A percentile compares a stretch with the other conserved stretches of the same genome.
phyloP scores from a whole-genome alignment of 2,888 invertebrate genomes.

The Agrotis exclamationis region DNA sequence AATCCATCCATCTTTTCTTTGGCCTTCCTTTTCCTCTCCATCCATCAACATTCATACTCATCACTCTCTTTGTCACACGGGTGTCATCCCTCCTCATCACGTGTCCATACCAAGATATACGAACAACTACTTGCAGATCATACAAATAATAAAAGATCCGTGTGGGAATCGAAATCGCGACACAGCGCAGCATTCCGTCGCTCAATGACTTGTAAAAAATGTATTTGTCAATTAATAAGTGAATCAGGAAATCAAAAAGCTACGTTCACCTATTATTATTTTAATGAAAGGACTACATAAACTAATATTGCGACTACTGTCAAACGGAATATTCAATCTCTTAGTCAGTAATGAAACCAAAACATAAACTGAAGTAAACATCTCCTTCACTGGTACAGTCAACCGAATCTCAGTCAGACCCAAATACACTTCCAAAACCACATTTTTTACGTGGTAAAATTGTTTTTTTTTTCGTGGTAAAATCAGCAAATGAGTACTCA shows the following conservation, averaged over 20 bases:
- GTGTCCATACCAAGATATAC: too few species aligned
- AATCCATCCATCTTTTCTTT: too few species aligned
- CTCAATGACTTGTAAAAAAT: background rate
- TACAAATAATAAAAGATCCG: background rate
- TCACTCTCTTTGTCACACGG: too few species aligned
- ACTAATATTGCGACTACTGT: background rate
- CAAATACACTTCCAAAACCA: background rate
- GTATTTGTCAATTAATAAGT: background rate
- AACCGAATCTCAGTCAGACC: background rate
- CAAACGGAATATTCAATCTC: slow-evolving; percentile 4
- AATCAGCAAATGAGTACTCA: too few species aligned
- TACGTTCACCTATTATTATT: background rate
- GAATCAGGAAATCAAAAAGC: background rate
- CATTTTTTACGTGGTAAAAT: too few species aligned
- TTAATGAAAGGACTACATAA: background rate
- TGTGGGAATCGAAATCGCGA: background rate
- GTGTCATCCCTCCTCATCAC: too few species aligned
- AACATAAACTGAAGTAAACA: slow-evolving; percentile 18
- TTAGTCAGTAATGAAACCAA: slow-evolving; percentile 16
- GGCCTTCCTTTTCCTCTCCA: too few species aligned
- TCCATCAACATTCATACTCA: too few species aligned
- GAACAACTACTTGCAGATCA: background rate
- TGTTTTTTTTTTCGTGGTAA: too few species aligned
- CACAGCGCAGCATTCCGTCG: background rate
- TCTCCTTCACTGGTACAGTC: background rate